Base-by-base conservation (phyloP, 2,888 invertebrate species). In the Atherix ibis region DNA sequence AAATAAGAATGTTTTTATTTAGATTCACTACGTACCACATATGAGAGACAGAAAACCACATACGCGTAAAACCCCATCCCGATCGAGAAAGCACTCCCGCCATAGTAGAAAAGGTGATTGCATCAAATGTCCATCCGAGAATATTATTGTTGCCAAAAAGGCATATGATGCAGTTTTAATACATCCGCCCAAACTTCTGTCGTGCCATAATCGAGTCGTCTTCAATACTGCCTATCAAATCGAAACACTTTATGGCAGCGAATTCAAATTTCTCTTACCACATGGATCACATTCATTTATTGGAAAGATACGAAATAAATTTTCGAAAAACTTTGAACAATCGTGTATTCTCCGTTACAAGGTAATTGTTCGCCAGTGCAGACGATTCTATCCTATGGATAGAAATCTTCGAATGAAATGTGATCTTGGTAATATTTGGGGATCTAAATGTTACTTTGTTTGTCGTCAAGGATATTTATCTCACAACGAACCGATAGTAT, bases 351-450 rank as follows among this genome's bases (percentile, higher is more conserved):
- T 46, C 16, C 43, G 42, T 6, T 46, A 44, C 22, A 44, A 44
- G 35, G 44, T 46, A 5, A 38, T 46, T 25, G 45, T 46, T 1
- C 35, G 41, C 28, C 43, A 39, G 28, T 46, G 46, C 32, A 37
- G 40, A 2, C 34, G 35, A 14, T 45, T 37, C 28, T 38, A 35
- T 29, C 36, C 40, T 4, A 32, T 27, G 19, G 40, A 43, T 35
- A 30, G 27, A 6, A 31, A 42, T 24, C 14, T 46, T 10, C 35
- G 34, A 18, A 36, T 42, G 10, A 40, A 40, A 25, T 46, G 46
- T 29, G 43, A 44, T 36, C 24, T 39, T 2, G 41, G 38, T 4
- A 36, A 35, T 14, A 43, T 46, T 28, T 46, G 45, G 45, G 46
- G 46, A 2, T 44, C 46, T 6, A 40, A 38, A 18, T 46, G 46